Evolutionary conservation across 2,888 invertebrate species (phyloP).

Genomic region (Leucophenga maculata): DNA sequence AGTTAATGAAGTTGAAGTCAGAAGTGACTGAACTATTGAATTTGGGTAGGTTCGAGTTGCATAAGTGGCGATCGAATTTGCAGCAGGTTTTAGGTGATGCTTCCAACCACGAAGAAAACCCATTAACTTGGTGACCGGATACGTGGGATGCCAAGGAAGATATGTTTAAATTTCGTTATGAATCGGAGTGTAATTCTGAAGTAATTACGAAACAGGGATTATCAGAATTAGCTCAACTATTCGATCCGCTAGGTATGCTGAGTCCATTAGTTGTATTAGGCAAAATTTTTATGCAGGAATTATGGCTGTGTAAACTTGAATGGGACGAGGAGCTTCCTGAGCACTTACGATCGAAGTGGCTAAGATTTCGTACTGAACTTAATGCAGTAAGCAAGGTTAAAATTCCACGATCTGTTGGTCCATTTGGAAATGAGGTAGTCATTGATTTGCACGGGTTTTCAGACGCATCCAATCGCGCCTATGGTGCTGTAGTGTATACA

Average conservation of each 20-base stretch:
- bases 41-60: background rate
- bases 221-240: background rate
- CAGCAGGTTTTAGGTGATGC: background rate
- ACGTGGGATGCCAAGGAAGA: constrained; percentile 30
- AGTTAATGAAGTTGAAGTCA: constrained; percentile 21
- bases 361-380: background rate
- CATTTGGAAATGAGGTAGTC: background rate
- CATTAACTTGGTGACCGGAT: too few relatives aligned
- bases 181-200: background rate
- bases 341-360: constrained; percentile 1
- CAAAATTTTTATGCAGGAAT: constrained; percentile 30
- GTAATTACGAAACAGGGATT: constrained; percentile 3
- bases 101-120: background rate
- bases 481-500: background rate
- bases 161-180: constrained; percentile 28
- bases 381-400: background rate
- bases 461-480: background rate
- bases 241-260: constrained; percentile 31
- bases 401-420: background rate
- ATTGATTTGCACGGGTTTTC: background rate
- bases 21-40: background rate
- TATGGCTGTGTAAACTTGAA: constrained; percentile 21
- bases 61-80: constrained; percentile 7
- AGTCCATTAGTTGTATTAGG: constrained; percentile 19
- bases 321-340: constrained; percentile 32